Percentiles rank a stretch among this genome's conserved stretches.
phyloP scores from a whole-genome alignment of 2,113 vertebrate genomes.

The Osmerus eperlanus region DNA sequence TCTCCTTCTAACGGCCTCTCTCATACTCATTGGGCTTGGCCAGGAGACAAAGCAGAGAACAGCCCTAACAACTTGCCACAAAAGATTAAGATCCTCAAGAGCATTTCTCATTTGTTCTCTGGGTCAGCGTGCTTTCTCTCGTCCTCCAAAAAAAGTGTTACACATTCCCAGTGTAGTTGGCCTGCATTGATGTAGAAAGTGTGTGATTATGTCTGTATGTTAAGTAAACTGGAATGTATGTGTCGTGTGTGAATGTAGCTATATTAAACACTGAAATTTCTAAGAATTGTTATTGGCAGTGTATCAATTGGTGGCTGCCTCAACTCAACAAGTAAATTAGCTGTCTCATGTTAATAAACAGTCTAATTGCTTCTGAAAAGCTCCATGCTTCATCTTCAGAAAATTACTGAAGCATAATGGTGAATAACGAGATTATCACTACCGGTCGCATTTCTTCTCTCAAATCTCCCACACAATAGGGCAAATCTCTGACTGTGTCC shows the following conservation, averaged over 20 bases:
- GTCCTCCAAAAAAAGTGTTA: background rate
- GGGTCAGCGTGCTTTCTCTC: slow-evolving; percentile 30
- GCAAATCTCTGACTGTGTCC: slow-evolving; percentile 7
- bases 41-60: slow-evolving; percentile 63
- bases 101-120: slow-evolving; percentile 36
- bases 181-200: no score
- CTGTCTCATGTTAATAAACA: slow-evolving; percentile 61
- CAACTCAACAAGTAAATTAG: slow-evolving; percentile 50
- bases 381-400: slow-evolving; percentile 62
- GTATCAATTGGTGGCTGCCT: slow-evolving; percentile 37
- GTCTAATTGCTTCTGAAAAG: slow-evolving; percentile 66
- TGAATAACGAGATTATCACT: slow-evolving; percentile 64
- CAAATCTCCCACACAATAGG: slow-evolving; percentile 57
- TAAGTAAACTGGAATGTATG: background rate
- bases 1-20: background rate
- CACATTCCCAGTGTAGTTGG: background rate
- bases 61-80: slow-evolving; percentile 58
- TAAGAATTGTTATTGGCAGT: slow-evolving; percentile 41
- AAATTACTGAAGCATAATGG: slow-evolving; percentile 60
- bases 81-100: background rate
- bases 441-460: slow-evolving; percentile 63
- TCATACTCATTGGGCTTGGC: slow-evolving; percentile 13
- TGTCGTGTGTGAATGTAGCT: slow-evolving; percentile 21
- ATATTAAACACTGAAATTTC: slow-evolving; percentile 32
- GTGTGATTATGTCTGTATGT: no score